Percentiles rank a stretch among this genome's conserved stretches.
phyloP scores from a whole-genome alignment of 1,140 invertebrate species.

The Ganaspis sp. region DNA sequence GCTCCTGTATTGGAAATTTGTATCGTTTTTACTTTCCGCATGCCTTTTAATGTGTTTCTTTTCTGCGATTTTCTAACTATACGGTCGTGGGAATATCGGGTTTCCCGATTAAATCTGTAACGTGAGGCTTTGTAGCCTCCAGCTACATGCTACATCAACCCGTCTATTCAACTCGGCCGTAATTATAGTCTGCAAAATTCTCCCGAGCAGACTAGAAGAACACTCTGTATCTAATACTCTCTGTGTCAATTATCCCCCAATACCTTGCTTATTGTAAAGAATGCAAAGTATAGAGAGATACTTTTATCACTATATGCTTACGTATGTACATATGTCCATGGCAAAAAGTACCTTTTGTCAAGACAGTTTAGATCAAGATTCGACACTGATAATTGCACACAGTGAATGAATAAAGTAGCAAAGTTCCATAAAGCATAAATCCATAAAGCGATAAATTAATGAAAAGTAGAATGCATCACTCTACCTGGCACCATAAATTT shows the following conservation, averaged over 20 bases:
- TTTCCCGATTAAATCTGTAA: conserved; percentile 49
- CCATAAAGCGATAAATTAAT: too few species aligned
- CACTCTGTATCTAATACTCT: conserved; percentile 12
- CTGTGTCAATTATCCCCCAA: conserved; percentile 4
- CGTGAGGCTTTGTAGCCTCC: conserved; percentile 29
- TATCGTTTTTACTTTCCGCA: neutral
- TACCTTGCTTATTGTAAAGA: conserved; percentile 4
- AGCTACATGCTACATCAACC: conserved; percentile 39
- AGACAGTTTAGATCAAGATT: too few species aligned
- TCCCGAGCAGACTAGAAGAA: conserved; percentile 16
- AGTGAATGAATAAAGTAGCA: too few species aligned
- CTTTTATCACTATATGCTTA: too few species aligned
- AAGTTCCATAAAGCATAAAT: too few species aligned
- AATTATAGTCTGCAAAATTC: conserved; percentile 29
- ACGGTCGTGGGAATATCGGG: conserved; percentile 38
- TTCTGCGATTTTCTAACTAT: neutral
- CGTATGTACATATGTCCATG: too few species aligned
- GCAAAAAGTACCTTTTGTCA: too few species aligned
- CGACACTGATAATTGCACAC: too few species aligned
- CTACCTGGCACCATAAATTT: neutral
- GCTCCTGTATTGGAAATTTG: too few species aligned
- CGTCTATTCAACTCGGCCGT: conserved; percentile 45
- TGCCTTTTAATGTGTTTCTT: neutral
- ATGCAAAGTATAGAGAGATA: neutral
- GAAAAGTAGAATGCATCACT: too few species aligned